Evolutionary conservation across 2,888 invertebrate species (phyloP).

Genomic region (Achlya flavicornis): DNA sequence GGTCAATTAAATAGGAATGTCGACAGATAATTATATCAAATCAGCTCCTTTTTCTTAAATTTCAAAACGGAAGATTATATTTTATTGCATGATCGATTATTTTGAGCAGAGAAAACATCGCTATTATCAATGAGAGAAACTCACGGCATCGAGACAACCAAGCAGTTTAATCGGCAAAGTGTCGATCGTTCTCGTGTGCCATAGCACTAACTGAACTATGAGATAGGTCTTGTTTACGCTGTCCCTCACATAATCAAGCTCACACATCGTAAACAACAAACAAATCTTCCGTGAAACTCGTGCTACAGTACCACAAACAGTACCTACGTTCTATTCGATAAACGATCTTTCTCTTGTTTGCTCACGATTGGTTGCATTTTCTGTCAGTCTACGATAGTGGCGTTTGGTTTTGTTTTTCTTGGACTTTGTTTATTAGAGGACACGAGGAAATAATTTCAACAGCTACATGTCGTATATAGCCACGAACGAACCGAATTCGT

Average conservation of each 20-base stretch:
- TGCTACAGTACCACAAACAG: too few relatives aligned
- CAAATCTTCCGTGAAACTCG: constrained; percentile 1
- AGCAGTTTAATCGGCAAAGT: not conserved
- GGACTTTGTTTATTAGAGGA: not conserved
- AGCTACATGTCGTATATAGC: too few relatives aligned
- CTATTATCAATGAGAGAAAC: too few relatives aligned
- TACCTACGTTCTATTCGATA: not conserved
- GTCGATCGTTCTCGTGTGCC: not conserved
- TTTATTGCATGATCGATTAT: too few relatives aligned
- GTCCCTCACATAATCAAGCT: constrained; percentile 3
- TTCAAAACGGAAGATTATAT: too few relatives aligned
- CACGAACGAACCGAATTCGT: too few relatives aligned
- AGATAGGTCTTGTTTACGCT: constrained; percentile 2
- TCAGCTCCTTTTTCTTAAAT: too few relatives aligned
- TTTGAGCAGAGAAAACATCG: too few relatives aligned
- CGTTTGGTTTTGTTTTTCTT: not conserved
- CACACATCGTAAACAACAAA: constrained; percentile 5
- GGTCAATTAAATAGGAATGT: too few relatives aligned
- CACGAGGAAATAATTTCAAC: not conserved
- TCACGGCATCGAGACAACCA: too few relatives aligned
- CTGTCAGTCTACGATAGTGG: not conserved
- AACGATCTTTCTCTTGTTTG: not conserved
- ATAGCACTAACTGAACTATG: not conserved
- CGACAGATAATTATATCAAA: too few relatives aligned
- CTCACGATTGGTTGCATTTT: not conserved